Base-by-base conservation (phyloP, 2,888 invertebrate genomes). In the Carterocephalus palaemon region DNA sequence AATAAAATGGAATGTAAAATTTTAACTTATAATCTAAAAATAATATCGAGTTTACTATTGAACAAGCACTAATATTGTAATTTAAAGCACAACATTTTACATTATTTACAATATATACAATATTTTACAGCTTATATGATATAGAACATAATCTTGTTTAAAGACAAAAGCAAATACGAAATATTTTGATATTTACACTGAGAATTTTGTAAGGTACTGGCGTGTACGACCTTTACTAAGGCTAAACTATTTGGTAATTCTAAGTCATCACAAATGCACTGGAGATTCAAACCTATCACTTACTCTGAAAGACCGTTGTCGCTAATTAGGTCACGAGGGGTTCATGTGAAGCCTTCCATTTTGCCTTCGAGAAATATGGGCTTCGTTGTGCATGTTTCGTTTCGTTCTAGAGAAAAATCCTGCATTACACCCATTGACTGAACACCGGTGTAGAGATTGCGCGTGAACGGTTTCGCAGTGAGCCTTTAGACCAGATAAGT, bases 381-480 rank as follows among this genome's bases (percentile, higher is more conserved):
- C 90, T 60, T 93, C 92, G 48, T 92, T 90, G 75, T 95, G 95
- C 34, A 91, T 88, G 67, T 94, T 94, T 49, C 95, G 89, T 55
- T 92, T 92, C 52, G 93, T 93, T 57, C 92, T 88, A 6, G 94
- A 93, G 49, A 92, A 91, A 77, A 95, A 95, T 33, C 93, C 91
- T 59, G 93, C 92, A 36, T 90, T 91, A 75, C 95, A 94, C 7
- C 93, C 93, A 46, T 89, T 89, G 36, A 93, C 87, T n/a, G 92
- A 91, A 79, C 95, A 95, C 51, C 90, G 89, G 61, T 91, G 92
- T 78, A 93, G 89, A 46, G 93, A 92, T 46, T 90, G 88, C 19
- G 85, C 70, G 66, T 94, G 94, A 34, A 88, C 79, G 51, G 84
- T 88, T 72, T 93, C 92, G 79, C 92, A 93, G 75, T 94, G 94